Conservation (phyloP, 2,113 vertebrate species). For the Thomomys bottae region DNA sequence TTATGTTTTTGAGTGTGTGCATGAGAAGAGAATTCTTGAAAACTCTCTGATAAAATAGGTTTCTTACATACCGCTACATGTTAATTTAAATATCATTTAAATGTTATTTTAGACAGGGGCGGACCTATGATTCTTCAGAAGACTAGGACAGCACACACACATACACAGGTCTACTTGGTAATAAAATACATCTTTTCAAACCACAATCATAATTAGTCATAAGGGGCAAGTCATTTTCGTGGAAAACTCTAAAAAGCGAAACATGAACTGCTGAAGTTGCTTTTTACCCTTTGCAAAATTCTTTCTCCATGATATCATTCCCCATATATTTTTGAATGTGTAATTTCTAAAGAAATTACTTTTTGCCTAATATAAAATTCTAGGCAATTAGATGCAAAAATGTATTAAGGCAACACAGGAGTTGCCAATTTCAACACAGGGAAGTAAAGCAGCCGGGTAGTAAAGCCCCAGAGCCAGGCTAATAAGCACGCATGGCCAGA, state of each 20-base stretch:
- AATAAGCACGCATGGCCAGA: not conserved
- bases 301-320: slow-evolving; percentile 74
- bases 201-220: slow-evolving; percentile 73
- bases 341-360: slow-evolving; percentile 77
- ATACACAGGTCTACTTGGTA: slow-evolving; percentile 53
- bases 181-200: slow-evolving; percentile 56
- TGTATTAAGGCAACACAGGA: slow-evolving; percentile 63
- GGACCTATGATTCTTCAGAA: slow-evolving; percentile 65
- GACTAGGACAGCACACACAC: slow-evolving; percentile 41
- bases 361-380: slow-evolving; percentile 76
- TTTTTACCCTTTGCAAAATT: slow-evolving; percentile 71
- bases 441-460: slow-evolving; percentile 45
- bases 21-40: not conserved
- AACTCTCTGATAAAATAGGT: not conserved
- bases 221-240: slow-evolving; percentile 72
- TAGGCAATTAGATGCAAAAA: slow-evolving; percentile 77
- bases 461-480: slow-evolving; percentile 9
- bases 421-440: slow-evolving; percentile 76
- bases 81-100: slow-evolving; percentile 41
- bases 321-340: slow-evolving; percentile 70
- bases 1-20: not conserved
- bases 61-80: slow-evolving; percentile 42
- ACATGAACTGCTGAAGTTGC: slow-evolving; percentile 66
- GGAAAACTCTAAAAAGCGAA: slow-evolving; percentile 75
- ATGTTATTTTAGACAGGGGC: slow-evolving; percentile 18